Evolutionary conservation across 1,140 invertebrate species (phyloP), one percentile per base, ranked within the genome.

Genomic region (Acromyrmex echinatior): DNA sequence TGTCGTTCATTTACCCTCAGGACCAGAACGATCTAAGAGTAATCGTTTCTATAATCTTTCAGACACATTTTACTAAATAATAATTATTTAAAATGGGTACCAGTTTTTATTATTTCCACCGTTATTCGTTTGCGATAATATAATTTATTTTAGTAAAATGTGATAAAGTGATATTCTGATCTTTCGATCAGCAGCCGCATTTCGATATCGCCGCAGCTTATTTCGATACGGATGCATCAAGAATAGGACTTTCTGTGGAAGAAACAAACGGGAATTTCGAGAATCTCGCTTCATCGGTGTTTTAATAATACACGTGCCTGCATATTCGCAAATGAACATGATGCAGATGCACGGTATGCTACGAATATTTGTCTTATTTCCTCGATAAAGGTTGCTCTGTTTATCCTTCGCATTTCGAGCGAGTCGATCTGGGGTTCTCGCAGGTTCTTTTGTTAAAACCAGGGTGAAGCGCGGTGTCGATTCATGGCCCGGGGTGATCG

Each of bases 221-320:
- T 28, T 81, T 28, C 35, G 16, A 18, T 25, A 58, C 6, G 60
- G 28, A 74, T 6, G 35, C 1, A 35, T 5, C 31, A 21, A 31
- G 58, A 71, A 63, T 74, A 66, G 31, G 21, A 60, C 18, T 74
- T 39, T 60, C 18, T 3, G 56, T 10, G 6, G 12, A 45, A 53
- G 74, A 89, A 51, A 51, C 14, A 51, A 89, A 76, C 81, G 25
- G 45, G 39, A 84, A 84, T 76, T 58, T 76, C 80, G 56, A 14
- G 39, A 84, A 84, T 76, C 4, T 70, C 31, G 9, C 28, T 18
- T 28, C 62, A 56, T 56, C 77, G 68, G 28, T 86, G 86, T 73
- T 89, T 89, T 73, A 90, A 87, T 89, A 90, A 90, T 65, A 90
- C 88, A 77, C 88, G 77, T 90, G 86, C 76, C 51, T 78, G 77